phyloP scores from a whole-genome alignment of 2,113 vertebrate genomes.

The Castor canadensis region DNA sequence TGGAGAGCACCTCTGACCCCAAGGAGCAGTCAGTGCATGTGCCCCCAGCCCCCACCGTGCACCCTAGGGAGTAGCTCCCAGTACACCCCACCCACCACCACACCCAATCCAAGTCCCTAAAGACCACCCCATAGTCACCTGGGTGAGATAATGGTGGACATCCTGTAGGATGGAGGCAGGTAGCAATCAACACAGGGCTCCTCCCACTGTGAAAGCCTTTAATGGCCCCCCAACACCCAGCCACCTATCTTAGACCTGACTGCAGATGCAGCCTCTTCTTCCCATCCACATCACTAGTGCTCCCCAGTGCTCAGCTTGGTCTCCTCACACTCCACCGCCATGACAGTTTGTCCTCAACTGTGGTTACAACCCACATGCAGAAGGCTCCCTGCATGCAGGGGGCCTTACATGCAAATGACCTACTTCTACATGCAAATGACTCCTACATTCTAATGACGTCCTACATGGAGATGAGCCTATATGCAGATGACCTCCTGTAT shows the following conservation, averaged over 20 bases:
- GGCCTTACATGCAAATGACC: neutral
- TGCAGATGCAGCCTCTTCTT: neutral
- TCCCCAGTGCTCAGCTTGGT: too few species aligned
- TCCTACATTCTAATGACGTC: neutral
- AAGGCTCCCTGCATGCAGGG: neutral
- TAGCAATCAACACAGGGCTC: rapidly evolving
- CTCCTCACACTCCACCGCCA: neutral
- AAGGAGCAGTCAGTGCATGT: neutral
- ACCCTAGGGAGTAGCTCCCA: neutral
- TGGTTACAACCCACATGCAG: neutral
- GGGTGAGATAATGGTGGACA: neutral
- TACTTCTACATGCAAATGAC: neutral
- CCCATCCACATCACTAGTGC: neutral
- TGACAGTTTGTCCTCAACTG: neutral
- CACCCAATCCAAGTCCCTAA: neutral
- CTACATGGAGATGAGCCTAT: neutral
- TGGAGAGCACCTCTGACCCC: neutral
- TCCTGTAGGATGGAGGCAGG: too few species aligned
- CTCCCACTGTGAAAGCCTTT: neutral
- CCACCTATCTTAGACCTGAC: neutral
- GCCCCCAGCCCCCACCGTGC: neutral
- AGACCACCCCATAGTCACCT: neutral
- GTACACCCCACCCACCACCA: too few species aligned
- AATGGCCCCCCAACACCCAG: too few species aligned
- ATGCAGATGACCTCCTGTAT: neutral